Percentiles rank a stretch among this genome's conserved stretches.
These are phyloP conservation scores for Toxotes lorentzi DNA, from an alignment of 2,797 vertebrate species.

Conservation along the genomic window DNA sequence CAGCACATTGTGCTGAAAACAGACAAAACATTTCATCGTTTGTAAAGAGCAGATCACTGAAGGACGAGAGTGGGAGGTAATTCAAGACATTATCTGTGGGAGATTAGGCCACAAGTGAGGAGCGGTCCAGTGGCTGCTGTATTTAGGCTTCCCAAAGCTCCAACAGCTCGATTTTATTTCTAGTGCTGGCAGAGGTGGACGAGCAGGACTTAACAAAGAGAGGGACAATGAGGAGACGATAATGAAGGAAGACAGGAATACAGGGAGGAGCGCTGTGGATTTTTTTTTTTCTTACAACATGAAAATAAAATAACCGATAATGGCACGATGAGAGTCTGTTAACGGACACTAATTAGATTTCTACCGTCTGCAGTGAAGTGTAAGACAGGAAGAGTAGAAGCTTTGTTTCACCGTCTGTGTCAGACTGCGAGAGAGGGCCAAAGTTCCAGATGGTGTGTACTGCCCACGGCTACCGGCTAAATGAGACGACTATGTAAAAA, in stretches of 20 bases:
- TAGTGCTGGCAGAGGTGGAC: constrained; percentile 42
- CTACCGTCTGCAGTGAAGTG: constrained; percentile 25
- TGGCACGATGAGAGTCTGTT: constrained; percentile 25
- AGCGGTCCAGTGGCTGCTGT: constrained; percentile 47
- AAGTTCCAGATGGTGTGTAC: constrained; percentile 77
- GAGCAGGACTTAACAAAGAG: constrained; percentile 40
- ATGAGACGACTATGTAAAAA: constrained; percentile 68
- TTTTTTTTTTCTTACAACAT: neutral
- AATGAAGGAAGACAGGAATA: constrained; percentile 13
- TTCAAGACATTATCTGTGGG: constrained; percentile 53
- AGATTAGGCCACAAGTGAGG: constrained; percentile 47
- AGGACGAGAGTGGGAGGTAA: constrained; percentile 45
- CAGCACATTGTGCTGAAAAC: constrained; percentile 53
- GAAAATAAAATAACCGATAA: constrained; percentile 4
- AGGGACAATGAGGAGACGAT: constrained; percentile 30
- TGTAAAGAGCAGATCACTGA: constrained; percentile 36
- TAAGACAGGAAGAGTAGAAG: constrained; percentile 38
- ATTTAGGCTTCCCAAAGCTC: constrained; percentile 47
- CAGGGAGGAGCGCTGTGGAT: neutral
- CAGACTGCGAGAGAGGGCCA: constrained; percentile 62
- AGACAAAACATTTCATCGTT: constrained; percentile 44
- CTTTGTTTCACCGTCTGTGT: constrained; percentile 63
- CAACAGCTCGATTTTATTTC: constrained; percentile 34
- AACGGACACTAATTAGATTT: constrained; percentile 14
- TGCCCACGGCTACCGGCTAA: constrained; percentile 74